Conservation (phyloP, 2,888 invertebrate genomes). For the Brenthis hecate region DNA sequence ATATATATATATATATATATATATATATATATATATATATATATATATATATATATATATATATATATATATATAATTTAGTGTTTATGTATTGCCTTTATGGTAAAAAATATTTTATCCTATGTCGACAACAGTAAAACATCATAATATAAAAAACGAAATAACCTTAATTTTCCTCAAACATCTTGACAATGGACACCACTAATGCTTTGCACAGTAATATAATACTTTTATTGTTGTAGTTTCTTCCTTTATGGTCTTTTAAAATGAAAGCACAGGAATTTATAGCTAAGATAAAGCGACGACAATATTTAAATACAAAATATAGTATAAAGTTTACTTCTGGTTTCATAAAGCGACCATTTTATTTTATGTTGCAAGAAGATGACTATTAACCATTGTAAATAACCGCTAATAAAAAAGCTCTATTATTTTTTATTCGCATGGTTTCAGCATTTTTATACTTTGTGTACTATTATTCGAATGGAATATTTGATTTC, state of each 20-base stretch:
- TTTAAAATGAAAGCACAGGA: slow-evolving; percentile 42
- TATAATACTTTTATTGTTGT: slow-evolving; percentile 41
- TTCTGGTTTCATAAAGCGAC: slow-evolving; percentile 32
- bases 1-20: no score
- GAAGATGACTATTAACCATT: slow-evolving; percentile 13
- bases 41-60: no score
- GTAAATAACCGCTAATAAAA: neutral
- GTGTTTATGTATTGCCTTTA: no score
- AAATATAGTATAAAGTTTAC: slow-evolving; percentile 40
- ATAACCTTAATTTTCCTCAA: slow-evolving; percentile 14
- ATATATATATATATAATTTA: no score
- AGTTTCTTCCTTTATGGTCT: slow-evolving; percentile 43
- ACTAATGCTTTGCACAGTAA: slow-evolving; percentile 34
- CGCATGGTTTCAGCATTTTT: no score
- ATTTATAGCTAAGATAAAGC: slow-evolving; percentile 43
- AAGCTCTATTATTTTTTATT: no score
- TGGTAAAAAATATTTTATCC: no score
- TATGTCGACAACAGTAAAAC: no score
- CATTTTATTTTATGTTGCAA: slow-evolving; percentile 25
- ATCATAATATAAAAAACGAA: neutral
- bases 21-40: no score
- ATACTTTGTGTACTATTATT: no score
- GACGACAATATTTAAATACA: slow-evolving; percentile 42
- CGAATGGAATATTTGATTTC: no score
- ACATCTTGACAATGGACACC: slow-evolving; percentile 33